Evolutionary conservation across 1,140 invertebrate species (phyloP).

Genomic region (Glomeris maerens): DNA sequence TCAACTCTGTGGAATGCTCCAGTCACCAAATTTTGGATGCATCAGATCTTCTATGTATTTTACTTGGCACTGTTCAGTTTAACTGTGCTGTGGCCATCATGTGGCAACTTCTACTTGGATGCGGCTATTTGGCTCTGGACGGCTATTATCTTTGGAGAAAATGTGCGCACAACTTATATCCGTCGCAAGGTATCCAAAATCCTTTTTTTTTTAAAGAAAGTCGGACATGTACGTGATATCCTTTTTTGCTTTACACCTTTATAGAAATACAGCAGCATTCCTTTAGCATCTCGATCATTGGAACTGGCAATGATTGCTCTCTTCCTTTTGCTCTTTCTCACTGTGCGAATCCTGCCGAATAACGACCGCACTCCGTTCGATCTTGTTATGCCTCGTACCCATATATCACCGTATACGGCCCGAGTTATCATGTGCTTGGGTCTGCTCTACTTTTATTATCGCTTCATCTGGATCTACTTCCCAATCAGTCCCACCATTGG

Average conservation of each 20-base stretch:
- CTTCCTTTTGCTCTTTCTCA: constrained; percentile 5
- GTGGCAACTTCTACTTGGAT: constrained; percentile 30
- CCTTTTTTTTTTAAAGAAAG: neutral
- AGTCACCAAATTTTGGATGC: constrained; percentile 27
- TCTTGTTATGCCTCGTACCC: neutral
- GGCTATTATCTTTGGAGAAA: constrained; percentile 23
- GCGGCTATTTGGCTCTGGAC: constrained; percentile 29
- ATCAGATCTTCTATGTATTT: constrained; percentile 30
- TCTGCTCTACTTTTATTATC: constrained; percentile 34
- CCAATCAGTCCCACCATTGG: constrained; percentile 34
- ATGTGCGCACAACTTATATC: constrained; percentile 22
- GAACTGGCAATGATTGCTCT: constrained; percentile 1
- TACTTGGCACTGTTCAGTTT: constrained; percentile 31
- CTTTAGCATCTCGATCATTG: constrained; percentile 1
- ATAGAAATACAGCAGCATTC: constrained; percentile 11
- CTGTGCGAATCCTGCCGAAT: neutral
- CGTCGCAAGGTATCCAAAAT: constrained; percentile 22
- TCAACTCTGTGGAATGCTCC: constrained; percentile 25
- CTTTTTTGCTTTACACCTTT: neutral
- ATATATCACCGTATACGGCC: constrained; percentile 18
- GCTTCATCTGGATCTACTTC: constrained; percentile 31
- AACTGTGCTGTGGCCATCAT: constrained; percentile 30
- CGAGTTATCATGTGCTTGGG: constrained; percentile 22
- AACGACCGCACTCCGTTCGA: neutral
- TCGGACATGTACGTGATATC: neutral